These are phyloP conservation scores for Xanthorhoe spadicearia DNA, from an alignment of 2,888 invertebrate species.

Conservation along the genomic window DNA sequence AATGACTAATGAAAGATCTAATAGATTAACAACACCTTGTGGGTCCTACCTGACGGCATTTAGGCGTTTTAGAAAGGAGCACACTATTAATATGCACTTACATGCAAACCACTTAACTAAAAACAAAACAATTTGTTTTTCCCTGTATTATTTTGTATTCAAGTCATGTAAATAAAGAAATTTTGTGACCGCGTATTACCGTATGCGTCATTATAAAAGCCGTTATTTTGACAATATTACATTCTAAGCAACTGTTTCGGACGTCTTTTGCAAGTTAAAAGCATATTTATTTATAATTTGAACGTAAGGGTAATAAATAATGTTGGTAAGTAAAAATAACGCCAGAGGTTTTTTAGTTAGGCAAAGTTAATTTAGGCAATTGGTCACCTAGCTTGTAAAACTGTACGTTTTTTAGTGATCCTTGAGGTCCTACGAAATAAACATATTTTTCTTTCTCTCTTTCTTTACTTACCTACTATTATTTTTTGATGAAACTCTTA, in stretches of 20 bases:
- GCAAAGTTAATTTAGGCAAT: too few species aligned
- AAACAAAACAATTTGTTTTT: constrained; percentile 62
- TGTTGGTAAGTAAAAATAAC: too few species aligned
- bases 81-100: constrained; percentile 67
- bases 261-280: constrained; percentile 56
- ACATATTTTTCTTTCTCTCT: too few species aligned
- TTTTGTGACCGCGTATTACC: constrained; percentile 69
- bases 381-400: too few species aligned
- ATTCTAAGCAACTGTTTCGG: constrained; percentile 57
- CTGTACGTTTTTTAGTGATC: too few species aligned
- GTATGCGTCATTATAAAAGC: constrained; percentile 73
- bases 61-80: constrained; percentile 62
- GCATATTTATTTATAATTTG: constrained; percentile 47
- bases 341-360: too few species aligned
- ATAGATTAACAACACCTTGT: constrained; percentile 12
- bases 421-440: too few species aligned
- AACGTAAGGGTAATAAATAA: constrained; percentile 24
- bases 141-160: constrained; percentile 68
- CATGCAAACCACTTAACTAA: constrained; percentile 58
- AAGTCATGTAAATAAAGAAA: constrained; percentile 63
- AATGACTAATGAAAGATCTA: constrained; percentile 14
- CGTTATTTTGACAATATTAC: constrained; percentile 72
- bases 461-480: too few species aligned
- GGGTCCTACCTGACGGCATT: constrained; percentile 46
- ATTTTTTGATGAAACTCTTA: too few species aligned